These are phyloP conservation scores for Sebastes iracundus DNA, from an alignment of 2,797 vertebrate species.

Conservation along the genomic window DNA sequence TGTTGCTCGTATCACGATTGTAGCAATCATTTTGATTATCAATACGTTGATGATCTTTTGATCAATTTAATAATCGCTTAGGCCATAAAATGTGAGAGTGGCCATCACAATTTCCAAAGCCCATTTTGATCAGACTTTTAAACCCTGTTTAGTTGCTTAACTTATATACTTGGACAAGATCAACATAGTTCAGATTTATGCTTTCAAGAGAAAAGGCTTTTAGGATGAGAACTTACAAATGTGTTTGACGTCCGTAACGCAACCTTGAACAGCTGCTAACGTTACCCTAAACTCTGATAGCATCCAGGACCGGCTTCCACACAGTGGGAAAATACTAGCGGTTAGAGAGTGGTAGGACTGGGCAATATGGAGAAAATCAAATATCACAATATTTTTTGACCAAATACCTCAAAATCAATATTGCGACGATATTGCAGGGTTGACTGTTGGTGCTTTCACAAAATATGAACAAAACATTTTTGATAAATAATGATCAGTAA, in stretches of 20 bases:
- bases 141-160: no score
- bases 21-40: not conserved
- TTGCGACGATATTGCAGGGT: no score
- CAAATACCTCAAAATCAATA: no score
- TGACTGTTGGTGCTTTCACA: no score
- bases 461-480: no score
- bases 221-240: not conserved
- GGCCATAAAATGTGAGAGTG: not conserved
- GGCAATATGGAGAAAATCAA: no score
- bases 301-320: not conserved
- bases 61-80: not conserved
- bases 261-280: not conserved
- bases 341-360: not conserved
- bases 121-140: not conserved
- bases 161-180: no score
- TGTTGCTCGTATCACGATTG: not conserved
- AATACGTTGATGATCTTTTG: not conserved
- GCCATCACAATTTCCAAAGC: not conserved
- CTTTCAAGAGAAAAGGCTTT: not conserved
- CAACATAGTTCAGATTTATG: no score
- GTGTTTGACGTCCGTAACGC: not conserved
- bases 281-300: not conserved
- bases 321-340: not conserved
- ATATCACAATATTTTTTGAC: no score
- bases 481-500: no score